Conservation (phyloP, 1,140 invertebrate species). For the Drosophila kikkawai region DNA sequence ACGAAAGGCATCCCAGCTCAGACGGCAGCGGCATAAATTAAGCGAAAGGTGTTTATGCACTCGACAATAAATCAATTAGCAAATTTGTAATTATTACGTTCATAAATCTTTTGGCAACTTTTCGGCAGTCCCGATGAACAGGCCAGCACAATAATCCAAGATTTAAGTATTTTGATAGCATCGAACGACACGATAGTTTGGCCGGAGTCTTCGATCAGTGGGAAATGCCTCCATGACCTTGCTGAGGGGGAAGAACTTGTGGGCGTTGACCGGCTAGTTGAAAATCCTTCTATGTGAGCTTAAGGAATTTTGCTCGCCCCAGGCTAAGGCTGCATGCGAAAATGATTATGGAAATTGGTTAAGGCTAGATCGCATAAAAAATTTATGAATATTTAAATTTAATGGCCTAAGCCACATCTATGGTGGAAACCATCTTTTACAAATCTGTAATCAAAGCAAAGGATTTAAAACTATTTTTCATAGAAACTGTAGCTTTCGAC, state of each 20-base stretch:
- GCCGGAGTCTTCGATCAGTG: slow-evolving; percentile 15
- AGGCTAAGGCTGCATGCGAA: not conserved
- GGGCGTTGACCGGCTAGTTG: slow-evolving; percentile 28
- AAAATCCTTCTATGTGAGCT: slow-evolving; percentile 11
- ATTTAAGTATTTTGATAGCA: slow-evolving; percentile 62
- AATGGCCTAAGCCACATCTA: not conserved
- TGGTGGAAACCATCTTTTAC: too few relatives aligned
- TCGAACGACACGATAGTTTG: slow-evolving; percentile 27
- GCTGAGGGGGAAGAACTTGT: slow-evolving; percentile 1
- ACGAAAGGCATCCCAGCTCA: slow-evolving; percentile 9
- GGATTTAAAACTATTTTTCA: not conserved
- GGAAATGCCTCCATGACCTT: slow-evolving; percentile 26
- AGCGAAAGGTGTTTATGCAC: slow-evolving; percentile 80
- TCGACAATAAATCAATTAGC: slow-evolving; percentile 84
- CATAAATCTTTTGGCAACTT: slow-evolving; percentile 71
- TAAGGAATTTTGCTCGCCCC: slow-evolving; percentile 7
- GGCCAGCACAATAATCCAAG: slow-evolving; percentile 24
- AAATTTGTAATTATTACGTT: slow-evolving; percentile 85
- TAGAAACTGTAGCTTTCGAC: not conserved
- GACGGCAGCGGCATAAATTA: slow-evolving; percentile 69
- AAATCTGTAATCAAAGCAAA: too few relatives aligned
- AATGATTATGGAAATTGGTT: not conserved
- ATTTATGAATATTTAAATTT: not conserved
- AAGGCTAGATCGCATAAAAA: not conserved
- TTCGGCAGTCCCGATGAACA: slow-evolving; percentile 45